Conservation (phyloP, 2,888 invertebrate species). For the Lottia gigantea region DNA sequence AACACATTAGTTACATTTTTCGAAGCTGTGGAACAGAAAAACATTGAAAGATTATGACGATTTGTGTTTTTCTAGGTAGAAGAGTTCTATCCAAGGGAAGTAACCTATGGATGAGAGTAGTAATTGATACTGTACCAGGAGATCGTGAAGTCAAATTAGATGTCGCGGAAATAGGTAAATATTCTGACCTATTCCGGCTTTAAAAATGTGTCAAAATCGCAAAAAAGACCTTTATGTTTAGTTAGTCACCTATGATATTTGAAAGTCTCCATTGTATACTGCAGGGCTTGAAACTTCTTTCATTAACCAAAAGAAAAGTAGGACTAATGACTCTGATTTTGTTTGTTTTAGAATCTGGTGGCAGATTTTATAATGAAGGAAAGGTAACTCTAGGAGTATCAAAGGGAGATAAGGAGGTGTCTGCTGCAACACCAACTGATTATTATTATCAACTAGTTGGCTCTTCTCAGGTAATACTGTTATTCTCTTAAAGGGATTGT, state of each 20-base stretch:
- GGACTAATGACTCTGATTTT: too few relatives aligned
- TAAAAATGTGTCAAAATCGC: too few relatives aligned
- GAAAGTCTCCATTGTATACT: too few relatives aligned
- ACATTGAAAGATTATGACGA: too few relatives aligned
- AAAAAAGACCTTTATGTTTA: too few relatives aligned
- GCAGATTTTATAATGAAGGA: constrained; percentile 8
- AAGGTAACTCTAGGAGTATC: constrained; percentile 12
- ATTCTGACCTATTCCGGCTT: too few relatives aligned
- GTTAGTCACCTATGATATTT: too few relatives aligned
- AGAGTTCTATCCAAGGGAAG: constrained; percentile 7
- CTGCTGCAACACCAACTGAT: not conserved
- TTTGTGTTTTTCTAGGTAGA: constrained; percentile 11
- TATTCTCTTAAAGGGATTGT: too few relatives aligned
- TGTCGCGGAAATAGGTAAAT: constrained; percentile 15
- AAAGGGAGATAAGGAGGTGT: not conserved
- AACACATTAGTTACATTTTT: too few relatives aligned
- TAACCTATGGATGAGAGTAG: constrained; percentile 11
- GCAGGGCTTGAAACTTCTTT: too few relatives aligned
- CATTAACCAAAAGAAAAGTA: too few relatives aligned
- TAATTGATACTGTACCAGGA: constrained; percentile 14
- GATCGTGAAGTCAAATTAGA: not conserved
- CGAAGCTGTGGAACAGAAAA: too few relatives aligned
- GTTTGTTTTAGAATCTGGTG: constrained; percentile 12
- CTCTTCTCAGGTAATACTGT: not conserved
- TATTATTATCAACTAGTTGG: constrained; percentile 3